Evolutionary conservation across 2,888 invertebrate species (phyloP), one percentile per base, ranked within the genome.

Genomic region (Microplitis manilae): DNA sequence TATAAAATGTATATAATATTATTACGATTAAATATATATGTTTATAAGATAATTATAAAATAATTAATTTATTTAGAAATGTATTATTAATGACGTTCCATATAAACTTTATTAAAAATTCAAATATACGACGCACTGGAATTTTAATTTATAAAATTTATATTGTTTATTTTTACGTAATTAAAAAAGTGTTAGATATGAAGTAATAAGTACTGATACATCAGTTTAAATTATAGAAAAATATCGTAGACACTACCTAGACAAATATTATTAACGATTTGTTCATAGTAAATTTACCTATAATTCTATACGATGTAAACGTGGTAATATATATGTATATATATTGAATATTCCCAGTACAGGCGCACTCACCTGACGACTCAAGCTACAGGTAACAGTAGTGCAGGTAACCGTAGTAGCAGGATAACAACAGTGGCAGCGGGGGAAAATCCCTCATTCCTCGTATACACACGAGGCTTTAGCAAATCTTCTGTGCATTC

Each of bases 401-500:
- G 40, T 65, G n/a, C 60, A n/a, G 62, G 65, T 17, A 70, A n/a
- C 41, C 64, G 39, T 73, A 69, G 65, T 17, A 70, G 30, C 41
- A 50, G 39, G 73, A 69, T 75, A 76, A 77, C 78, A 83, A 83
- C 85, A 84, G 50, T 13, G 87, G 85, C 85, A 84, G 50, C 50
- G 87, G 85, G 86, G 85, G 83, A 81, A 84, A 84, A 82, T 85
- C 85, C 83, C 85, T 85, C 85, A 84, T 50, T 50, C 13, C 50
- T 50, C 50, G 50, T 50, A 50, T 50, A 50, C 50, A 50, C 50
- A 50, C 50, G 50, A 50, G 85, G 84, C 85, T 83, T 83, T 74
- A 85, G 84, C 81, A 85, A 86, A 85, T 87, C 84, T 85, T 77
- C 78, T 80, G 82, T 83, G 82, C 82, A 84, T 62, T 83, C 86